These are phyloP conservation scores for Phoebastria nigripes DNA, from an alignment of 2,797 vertebrate species.

Conservation along the genomic window DNA sequence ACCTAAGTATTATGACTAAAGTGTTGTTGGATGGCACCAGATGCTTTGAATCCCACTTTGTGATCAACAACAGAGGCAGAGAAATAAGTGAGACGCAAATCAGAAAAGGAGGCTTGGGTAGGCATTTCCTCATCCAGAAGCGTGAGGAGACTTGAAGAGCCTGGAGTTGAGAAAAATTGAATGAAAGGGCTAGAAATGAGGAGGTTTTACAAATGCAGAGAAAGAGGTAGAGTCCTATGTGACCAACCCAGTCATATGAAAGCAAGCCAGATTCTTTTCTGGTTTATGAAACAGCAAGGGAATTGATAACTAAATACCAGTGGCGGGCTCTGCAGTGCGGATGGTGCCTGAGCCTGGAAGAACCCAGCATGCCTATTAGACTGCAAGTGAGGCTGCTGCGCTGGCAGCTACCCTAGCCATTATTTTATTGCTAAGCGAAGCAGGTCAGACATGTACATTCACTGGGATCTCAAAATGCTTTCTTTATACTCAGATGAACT, in stretches of 20 bases:
- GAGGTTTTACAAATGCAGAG: neutral
- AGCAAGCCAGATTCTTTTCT: neutral
- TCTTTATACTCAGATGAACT: accelerated
- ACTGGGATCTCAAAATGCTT: neutral
- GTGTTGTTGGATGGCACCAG: neutral
- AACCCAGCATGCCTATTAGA: accelerated
- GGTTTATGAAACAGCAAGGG: neutral
- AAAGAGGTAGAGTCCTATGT: neutral
- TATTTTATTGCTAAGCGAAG: neutral
- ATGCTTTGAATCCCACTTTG: neutral
- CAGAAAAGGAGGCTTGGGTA: neutral
- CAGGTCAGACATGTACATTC: neutral
- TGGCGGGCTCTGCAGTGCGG: neutral
- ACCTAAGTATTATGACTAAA: neutral
- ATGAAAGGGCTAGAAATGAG: neutral
- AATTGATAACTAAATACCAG: neutral
- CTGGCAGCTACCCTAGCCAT: neutral
- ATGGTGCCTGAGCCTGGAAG: neutral
- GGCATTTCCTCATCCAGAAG: neutral
- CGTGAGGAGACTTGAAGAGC: neutral
- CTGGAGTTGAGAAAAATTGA: neutral
- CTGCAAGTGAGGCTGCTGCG: neutral
- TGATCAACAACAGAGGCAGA: neutral
- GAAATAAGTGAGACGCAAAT: neutral
- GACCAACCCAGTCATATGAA: neutral